These are phyloP conservation scores for Ammodytes marinus DNA, from an alignment of 2,113 vertebrate species.

Conservation along the genomic window DNA sequence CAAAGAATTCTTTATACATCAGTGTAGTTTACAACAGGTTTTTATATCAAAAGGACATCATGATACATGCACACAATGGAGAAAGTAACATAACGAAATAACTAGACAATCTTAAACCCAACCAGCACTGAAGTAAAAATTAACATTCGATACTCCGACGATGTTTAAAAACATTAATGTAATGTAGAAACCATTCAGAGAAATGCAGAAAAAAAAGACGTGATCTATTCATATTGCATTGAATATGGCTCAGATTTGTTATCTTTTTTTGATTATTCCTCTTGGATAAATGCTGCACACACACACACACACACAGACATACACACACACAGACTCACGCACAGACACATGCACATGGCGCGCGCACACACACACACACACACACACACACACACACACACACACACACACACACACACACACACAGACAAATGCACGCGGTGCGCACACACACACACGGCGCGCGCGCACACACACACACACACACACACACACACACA, in stretches of 20 bases:
- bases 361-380: slow-evolving; percentile 55
- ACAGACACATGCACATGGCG: not conserved
- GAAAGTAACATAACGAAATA: slow-evolving; percentile 27
- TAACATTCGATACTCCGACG: slow-evolving; percentile 70
- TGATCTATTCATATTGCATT: slow-evolving; percentile 85
- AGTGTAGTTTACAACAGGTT: slow-evolving; percentile 37
- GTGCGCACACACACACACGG: slow-evolving; percentile 42
- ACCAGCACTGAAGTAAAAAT: slow-evolving; percentile 66
- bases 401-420: slow-evolving; percentile 49
- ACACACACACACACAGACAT: slow-evolving; percentile 59
- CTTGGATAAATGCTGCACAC: slow-evolving; percentile 68
- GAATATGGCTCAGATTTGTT: slow-evolving; percentile 84
- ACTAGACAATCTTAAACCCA: slow-evolving; percentile 57
- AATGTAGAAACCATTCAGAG: slow-evolving; percentile 81
- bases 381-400: slow-evolving; percentile 43
- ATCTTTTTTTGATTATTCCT: slow-evolving; percentile 7
- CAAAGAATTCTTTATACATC: slow-evolving; percentile 24
- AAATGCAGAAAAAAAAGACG: slow-evolving; percentile 76
- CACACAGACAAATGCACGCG: not conserved
- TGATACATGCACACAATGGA: slow-evolving; percentile 53
- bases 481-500: slow-evolving; percentile 48
- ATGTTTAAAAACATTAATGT: slow-evolving; percentile 84
- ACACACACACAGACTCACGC: slow-evolving; percentile 38
- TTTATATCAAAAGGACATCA: slow-evolving; percentile 28
- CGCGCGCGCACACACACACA: slow-evolving; percentile 34